Evolutionary conservation across 2,888 invertebrate species (phyloP), one percentile per base, ranked within the genome.

Genomic region (Rhagium mordax): DNA sequence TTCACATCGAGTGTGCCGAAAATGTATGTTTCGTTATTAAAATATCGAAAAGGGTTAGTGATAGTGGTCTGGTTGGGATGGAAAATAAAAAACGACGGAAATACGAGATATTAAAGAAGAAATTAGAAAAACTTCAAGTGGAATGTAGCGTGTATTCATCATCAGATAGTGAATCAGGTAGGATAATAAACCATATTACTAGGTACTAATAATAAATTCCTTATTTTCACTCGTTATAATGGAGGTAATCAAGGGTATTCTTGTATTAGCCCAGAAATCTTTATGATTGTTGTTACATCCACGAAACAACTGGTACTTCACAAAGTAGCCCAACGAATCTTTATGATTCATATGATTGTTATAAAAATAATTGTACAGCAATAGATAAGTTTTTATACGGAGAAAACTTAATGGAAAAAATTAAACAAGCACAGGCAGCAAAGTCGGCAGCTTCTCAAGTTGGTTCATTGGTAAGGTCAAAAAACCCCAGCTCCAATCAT

Each of bases 321-420:
- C n/a, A n/a, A n/a, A 49, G 49, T 49, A 49, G n/a, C 16, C 16
- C 49, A 16, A 3, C 49, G 15, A 49, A 49, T 49, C n/a, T 49
- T 49, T 49, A 49, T 49, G 16, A 16, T 6, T 49, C 49, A 49
- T 49, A 49, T 49, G 15, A 16, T 49, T 10, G 49, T 49, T 49
- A 15, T 49, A 4, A 27, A 49, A 49, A 49, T 49, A 49, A 49
- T 49, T 49, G 49, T 49, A 49, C 15, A 41, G 24, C 60, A 3
- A 41, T 60, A 60, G 29, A 29, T 13, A 60, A 60, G 33, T 60
- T 60, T 60, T 33, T 60, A 27, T 33, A 60, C 8, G 60, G 60
- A 29, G 61, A 61, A 61, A 47, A 61, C 20, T 61, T 61, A 48
- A 18, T 61, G 47, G 41, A 41, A 18, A 61, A 61, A 61, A 47